Evolutionary conservation across 2,888 invertebrate genomes (phyloP), one percentile per base, ranked within the genome.

Genomic region (Phyto melanocephala): DNA sequence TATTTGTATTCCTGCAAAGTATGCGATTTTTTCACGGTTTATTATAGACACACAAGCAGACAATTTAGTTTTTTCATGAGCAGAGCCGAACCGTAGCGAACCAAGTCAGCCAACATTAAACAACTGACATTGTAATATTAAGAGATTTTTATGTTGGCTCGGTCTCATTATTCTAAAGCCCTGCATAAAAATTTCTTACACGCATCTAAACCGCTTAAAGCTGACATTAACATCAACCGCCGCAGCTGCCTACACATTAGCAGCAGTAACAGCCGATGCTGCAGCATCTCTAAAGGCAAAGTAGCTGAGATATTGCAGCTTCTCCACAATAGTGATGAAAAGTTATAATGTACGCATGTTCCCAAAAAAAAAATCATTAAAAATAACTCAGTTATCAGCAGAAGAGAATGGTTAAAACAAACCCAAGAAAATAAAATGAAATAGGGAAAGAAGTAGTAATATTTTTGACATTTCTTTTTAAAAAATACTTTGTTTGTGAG

Each of bases 1-100:
- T 75, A 45, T 54, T 68, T 58, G 17, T 74, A 62, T 74, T 72
- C 52, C 72, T 80, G 72, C 79, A 74, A 80, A 67, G 60, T 60
- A 60, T 67, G 72, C 60, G 60, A 74, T 62, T 74, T 80, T 80
- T 74, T 24, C 62, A 22, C 52, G 33, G 42, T 52, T 72, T 47
- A 1, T 50, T 65, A 50, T 71, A 71, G 65, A 75, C 54, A 65
- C 75, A 75, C 47, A 47, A 58, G 75, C 75, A 75, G 65, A 75
- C 65, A 45, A 56, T 52, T 20, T 3, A 17, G 1, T 42, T 56
- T 24, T 45, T 42, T 35, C 54, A 22, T 56, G 2, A 10, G n/a
- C 10, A 35, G 56, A 75, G 56, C 65, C 65, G 58, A 40, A 22
- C 37, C 5, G 17, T 52, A 68, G 52, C 72, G 72, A 81, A 71